Conservation (phyloP, 2,113 vertebrate species). For the Thomomys bottae region DNA sequence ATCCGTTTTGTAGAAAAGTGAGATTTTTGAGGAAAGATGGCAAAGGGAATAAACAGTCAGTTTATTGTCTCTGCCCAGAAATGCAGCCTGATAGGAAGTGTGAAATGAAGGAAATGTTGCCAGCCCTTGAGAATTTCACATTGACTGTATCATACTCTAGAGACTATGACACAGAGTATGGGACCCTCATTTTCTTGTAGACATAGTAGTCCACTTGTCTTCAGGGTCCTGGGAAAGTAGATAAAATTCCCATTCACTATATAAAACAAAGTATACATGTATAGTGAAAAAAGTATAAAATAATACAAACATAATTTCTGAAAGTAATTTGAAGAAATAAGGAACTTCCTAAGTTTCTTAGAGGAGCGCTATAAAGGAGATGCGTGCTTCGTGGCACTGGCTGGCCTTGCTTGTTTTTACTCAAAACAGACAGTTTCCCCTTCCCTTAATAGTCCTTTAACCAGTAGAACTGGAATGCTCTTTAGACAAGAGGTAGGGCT, state of each 20-base stretch:
- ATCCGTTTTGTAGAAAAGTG: not conserved
- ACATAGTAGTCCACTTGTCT: not conserved
- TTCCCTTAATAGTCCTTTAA: not conserved
- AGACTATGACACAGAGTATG: not conserved
- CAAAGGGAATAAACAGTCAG: not conserved
- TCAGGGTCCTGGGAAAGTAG: not conserved
- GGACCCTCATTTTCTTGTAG: not conserved
- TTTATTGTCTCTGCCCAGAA: not conserved
- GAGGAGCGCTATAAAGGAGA: not conserved
- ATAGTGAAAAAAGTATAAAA: not conserved
- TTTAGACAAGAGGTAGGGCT: not conserved
- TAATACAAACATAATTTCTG: not conserved
- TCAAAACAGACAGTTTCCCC: not conserved
- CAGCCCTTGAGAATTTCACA: not conserved
- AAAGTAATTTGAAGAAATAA: slow-evolving; percentile 7
- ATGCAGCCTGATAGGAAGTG: not conserved
- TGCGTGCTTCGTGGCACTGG: not conserved
- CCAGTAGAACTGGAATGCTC: not conserved
- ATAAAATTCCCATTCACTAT: not conserved
- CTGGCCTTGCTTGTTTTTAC: not conserved
- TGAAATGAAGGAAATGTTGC: not conserved
- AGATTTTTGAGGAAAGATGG: not conserved
- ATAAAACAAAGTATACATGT: not conserved
- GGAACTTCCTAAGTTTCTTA: not conserved
- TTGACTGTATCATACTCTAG: not conserved